phyloP scores from a whole-genome alignment of 2,113 vertebrate genomes.

The Loxodonta africana region DNA sequence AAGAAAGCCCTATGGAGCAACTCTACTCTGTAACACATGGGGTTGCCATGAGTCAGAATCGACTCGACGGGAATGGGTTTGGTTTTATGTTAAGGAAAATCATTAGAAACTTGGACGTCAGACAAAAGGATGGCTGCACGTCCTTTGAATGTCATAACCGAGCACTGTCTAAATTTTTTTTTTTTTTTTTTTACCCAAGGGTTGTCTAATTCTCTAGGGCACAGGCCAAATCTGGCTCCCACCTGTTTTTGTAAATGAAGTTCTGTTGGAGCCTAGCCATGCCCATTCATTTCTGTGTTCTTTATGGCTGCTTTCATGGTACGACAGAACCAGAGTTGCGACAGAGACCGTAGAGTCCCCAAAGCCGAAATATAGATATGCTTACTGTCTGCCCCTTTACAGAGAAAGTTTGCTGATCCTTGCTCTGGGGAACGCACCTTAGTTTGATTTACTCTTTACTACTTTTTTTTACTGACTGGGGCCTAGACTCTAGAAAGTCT shows the following conservation, averaged over 20 bases:
- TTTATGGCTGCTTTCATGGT: neutral
- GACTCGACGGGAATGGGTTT: too few relatives aligned
- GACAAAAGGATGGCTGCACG: neutral
- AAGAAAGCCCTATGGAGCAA: too few relatives aligned
- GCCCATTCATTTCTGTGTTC: accelerated
- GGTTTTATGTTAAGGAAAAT: neutral
- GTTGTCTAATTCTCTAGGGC: neutral
- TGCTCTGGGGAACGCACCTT: neutral
- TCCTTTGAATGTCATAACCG: neutral
- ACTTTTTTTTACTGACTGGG: too few relatives aligned
- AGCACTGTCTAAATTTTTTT: neutral
- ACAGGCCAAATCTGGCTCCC: neutral
- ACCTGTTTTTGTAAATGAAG: neutral
- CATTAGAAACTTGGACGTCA: neutral
- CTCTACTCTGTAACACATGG: too few relatives aligned
- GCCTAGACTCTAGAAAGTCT: neutral
- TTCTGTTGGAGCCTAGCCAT: neutral
- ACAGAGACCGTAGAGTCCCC: neutral
- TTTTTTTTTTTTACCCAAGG: too few relatives aligned
- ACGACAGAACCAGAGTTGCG: neutral
- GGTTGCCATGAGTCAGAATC: too few relatives aligned
- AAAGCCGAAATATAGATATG: neutral
- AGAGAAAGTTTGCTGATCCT: neutral
- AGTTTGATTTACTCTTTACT: constrained; percentile 51
- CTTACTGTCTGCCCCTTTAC: neutral